A percentile compares a stretch with the other conserved stretches of the same genome.
Conservation (phyloP, 2,797 vertebrate genomes). For the Hippopotamyrus pictus region DNA sequence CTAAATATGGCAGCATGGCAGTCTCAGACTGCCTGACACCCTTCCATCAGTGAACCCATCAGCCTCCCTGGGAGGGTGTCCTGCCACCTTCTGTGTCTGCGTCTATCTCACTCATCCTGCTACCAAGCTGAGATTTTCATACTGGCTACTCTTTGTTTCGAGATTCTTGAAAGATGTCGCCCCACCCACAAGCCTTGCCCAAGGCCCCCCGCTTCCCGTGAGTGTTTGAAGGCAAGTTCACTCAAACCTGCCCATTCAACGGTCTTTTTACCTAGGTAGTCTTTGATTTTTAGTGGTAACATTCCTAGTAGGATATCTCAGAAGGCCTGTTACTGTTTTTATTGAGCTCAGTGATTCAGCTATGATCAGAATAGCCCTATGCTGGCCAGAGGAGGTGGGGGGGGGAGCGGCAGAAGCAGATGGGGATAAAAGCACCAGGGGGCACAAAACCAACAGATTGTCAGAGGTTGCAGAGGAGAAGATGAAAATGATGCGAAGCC, state of each 20-base stretch:
- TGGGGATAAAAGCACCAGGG: background rate
- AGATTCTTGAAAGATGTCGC: background rate
- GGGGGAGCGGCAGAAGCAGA: background rate
- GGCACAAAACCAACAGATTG: background rate
- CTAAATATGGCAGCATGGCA: constrained; percentile 7
- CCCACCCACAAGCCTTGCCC: background rate
- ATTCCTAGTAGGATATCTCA: background rate
- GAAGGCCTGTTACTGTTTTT: background rate
- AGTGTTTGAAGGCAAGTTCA: background rate
- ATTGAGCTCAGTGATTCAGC: background rate
- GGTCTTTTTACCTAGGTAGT: background rate
- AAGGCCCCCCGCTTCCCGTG: background rate
- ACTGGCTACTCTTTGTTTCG: background rate
- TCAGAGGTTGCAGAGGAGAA: background rate
- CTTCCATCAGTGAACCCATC: background rate
- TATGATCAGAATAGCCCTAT: background rate
- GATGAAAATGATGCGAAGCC: background rate
- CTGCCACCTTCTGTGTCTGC: background rate
- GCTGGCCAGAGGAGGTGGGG: background rate
- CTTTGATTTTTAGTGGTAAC: background rate
- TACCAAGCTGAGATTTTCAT: background rate
- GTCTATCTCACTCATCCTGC: background rate
- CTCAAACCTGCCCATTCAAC: background rate
- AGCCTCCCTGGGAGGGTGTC: background rate
- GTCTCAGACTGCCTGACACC: background rate